A percentile compares a stretch with the other conserved stretches of the same genome.
phyloP scores from a whole-genome alignment of 2,888 invertebrate genomes.

The Thera britannica region DNA sequence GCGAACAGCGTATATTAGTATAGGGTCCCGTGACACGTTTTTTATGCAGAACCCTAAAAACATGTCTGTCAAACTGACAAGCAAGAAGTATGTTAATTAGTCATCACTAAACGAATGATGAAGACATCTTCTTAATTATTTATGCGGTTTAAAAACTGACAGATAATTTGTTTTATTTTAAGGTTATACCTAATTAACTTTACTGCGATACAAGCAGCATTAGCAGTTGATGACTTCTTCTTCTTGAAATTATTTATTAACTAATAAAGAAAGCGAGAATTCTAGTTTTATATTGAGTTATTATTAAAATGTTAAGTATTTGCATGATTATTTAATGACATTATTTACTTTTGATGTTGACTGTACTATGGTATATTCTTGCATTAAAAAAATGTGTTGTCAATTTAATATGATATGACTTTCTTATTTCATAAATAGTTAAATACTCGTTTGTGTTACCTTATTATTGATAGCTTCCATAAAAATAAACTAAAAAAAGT shows the following conservation, averaged over 20 bases:
- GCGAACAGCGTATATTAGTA: no score
- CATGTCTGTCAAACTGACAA: slow-evolving; percentile 43
- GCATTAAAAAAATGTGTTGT: background rate
- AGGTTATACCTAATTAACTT: slow-evolving; percentile 7
- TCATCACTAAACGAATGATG: slow-evolving; percentile 32
- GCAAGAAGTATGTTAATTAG: slow-evolving; percentile 43
- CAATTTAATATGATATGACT: background rate
- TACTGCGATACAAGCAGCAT: background rate
- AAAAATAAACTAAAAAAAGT: slow-evolving; percentile 1
- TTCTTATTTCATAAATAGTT: background rate
- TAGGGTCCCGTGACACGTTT: background rate
- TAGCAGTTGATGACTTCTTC: no score
- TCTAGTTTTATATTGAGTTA: no score
- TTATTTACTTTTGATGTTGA: no score
- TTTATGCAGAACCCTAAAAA: background rate
- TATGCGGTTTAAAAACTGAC: slow-evolving; percentile 19
- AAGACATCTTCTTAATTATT: slow-evolving; percentile 31
- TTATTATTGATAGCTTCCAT: slow-evolving; percentile 8
- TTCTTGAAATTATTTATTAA: no score
- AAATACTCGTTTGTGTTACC: slow-evolving; percentile 1
- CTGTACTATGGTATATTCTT: background rate
- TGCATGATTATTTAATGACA: no score
- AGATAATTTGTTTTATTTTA: slow-evolving; percentile 15
- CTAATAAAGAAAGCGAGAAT: no score
- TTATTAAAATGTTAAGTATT: no score